These are phyloP conservation scores for human (Homo sapiens) DNA, from an alignment of 2,113 vertebrate genomes.

Conservation along the genomic window GRCh38 chr12:3221001-3221500, in stretches of 20 bases:
- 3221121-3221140: background rate
- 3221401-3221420: too few relatives aligned
- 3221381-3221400: too few relatives aligned
- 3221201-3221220: background rate
- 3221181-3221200: background rate
- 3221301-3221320: background rate
- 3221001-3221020: background rate
- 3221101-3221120: background rate
- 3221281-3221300: too few relatives aligned
- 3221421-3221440: too few relatives aligned
- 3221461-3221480: too few relatives aligned
- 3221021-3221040: constrained; percentile 45
- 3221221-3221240: background rate
- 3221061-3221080: background rate
- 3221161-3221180: background rate
- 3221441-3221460: too few relatives aligned
- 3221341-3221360: too few relatives aligned
- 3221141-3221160: background rate
- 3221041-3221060: background rate
- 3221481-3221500: too few relatives aligned
- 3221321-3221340: too few relatives aligned
- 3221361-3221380: too few relatives aligned
- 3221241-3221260: background rate
- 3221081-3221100: rapidly evolving
- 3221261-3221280: background rate